phyloP scores from a whole-genome alignment of 2,113 vertebrate species.

The Nyctibius bracteatus region DNA sequence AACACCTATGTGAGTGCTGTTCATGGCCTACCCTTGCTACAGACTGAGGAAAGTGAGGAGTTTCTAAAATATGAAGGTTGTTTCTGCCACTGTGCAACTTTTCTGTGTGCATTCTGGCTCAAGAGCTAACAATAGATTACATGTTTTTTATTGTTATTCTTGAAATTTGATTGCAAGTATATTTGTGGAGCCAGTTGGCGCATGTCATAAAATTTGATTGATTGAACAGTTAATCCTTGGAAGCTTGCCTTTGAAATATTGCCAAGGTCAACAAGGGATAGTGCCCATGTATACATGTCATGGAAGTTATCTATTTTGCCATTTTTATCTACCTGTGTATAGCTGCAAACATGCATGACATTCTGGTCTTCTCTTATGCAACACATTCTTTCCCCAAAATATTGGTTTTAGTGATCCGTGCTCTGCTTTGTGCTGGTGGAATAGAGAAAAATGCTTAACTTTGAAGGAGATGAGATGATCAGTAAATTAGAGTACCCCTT shows the following conservation, averaged over 20 bases:
- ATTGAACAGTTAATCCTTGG: conserved; percentile 60
- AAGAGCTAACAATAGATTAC: neutral
- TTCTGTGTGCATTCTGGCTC: neutral
- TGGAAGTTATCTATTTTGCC: conserved; percentile 30
- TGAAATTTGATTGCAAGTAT: conserved; percentile 8
- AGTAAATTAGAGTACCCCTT: neutral
- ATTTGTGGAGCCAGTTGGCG: conserved; percentile 18
- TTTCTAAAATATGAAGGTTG: neutral
- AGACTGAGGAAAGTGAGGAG: neutral
- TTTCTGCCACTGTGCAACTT: neutral
- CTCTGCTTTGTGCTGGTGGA: neutral
- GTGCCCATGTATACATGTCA: neutral
- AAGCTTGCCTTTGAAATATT: conserved; percentile 50
- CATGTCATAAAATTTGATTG: conserved; percentile 56
- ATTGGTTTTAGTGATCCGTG: neutral
- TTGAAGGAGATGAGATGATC: neutral
- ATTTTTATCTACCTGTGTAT: neutral
- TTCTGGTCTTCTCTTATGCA: neutral
- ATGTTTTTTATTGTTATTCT: conserved; percentile 17
- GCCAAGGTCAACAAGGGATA: conserved; percentile 44
- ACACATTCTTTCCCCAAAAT: fast-evolving
- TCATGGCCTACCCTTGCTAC: neutral
- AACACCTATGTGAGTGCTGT: neutral
- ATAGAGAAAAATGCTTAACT: neutral
- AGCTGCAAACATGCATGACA: neutral